phyloP scores from a whole-genome alignment of 2,113 vertebrate genomes.

The Oreotrochilus melanogaster region DNA sequence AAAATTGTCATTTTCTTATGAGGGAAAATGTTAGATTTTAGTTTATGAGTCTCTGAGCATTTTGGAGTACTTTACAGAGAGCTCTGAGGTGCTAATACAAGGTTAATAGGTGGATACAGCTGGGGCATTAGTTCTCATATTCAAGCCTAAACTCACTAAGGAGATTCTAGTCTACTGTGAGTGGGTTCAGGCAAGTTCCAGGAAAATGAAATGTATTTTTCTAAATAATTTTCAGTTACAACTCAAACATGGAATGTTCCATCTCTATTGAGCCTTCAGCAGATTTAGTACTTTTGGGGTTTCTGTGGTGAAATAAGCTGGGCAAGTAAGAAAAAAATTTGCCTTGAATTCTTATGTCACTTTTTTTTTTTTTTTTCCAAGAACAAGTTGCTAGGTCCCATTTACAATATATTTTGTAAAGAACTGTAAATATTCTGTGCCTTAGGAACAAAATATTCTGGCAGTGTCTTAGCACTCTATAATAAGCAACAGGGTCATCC shows the following conservation, averaged over 20 bases:
- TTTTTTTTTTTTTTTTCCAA: background rate
- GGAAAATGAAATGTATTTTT: conserved; percentile 15
- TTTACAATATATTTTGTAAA: background rate
- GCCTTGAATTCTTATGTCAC: background rate
- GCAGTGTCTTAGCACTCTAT: background rate
- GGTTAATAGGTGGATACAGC: background rate
- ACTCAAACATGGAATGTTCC: background rate
- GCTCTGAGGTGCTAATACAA: background rate
- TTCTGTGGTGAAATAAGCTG: background rate
- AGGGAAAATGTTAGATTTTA: background rate
- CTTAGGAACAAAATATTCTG: background rate
- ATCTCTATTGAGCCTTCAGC: background rate
- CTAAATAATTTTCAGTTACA: background rate
- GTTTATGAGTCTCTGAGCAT: background rate
- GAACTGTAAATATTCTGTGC: background rate
- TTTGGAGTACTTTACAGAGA: background rate
- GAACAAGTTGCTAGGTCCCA: background rate
- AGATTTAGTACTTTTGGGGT: background rate
- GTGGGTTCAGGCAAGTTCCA: background rate
- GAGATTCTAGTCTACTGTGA: background rate
- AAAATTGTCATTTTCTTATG: background rate
- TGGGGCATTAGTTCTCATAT: background rate
- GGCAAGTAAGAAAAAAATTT: background rate
- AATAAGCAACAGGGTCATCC: background rate
- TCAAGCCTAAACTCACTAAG: background rate